Conservation (phyloP, 1,140 invertebrate genomes). For the Trichonephila clavata region DNA sequence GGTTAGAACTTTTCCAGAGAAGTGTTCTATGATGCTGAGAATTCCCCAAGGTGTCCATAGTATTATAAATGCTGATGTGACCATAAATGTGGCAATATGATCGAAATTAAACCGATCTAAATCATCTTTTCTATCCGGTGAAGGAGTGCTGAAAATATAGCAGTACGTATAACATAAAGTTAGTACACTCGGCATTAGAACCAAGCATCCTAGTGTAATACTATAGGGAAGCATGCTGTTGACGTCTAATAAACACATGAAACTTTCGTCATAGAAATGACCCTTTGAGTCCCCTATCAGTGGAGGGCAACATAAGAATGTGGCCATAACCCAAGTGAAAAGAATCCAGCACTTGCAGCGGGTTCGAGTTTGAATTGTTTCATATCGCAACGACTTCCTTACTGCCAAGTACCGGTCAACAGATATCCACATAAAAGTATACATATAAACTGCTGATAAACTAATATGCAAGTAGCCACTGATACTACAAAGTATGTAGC, state of each 20-base stretch:
- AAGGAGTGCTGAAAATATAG: slow-evolving; percentile 92
- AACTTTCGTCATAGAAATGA: slow-evolving; percentile 91
- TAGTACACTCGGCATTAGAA: slow-evolving; percentile 94
- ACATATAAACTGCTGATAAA: slow-evolving; percentile 93
- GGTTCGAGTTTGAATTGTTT: slow-evolving; percentile 94
- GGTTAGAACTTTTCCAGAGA: neutral
- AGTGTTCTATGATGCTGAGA: slow-evolving; percentile 13
- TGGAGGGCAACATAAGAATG: slow-evolving; percentile 93
- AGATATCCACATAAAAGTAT: slow-evolving; percentile 98
- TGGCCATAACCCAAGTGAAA: slow-evolving; percentile 96
- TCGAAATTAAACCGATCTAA: neutral
- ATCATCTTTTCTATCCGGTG: slow-evolving; percentile 15
- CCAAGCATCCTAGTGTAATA: slow-evolving; percentile 92
- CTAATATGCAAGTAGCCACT: slow-evolving; percentile 95
- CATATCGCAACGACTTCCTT: slow-evolving; percentile 95
- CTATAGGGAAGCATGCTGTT: slow-evolving; percentile 96
- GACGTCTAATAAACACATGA: slow-evolving; percentile 97
- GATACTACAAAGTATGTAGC: slow-evolving; percentile 91
- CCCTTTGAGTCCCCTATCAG: slow-evolving; percentile 91
- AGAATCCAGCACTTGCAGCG: slow-evolving; percentile 98
- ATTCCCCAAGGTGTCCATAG: slow-evolving; percentile 65
- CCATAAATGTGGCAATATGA: slow-evolving; percentile 51
- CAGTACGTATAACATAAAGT: slow-evolving; percentile 96
- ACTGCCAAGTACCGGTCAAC: slow-evolving; percentile 95
- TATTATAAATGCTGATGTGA: slow-evolving; percentile 49